Conservation (phyloP, 2,888 invertebrate species). For the Agrochola macilenta region DNA sequence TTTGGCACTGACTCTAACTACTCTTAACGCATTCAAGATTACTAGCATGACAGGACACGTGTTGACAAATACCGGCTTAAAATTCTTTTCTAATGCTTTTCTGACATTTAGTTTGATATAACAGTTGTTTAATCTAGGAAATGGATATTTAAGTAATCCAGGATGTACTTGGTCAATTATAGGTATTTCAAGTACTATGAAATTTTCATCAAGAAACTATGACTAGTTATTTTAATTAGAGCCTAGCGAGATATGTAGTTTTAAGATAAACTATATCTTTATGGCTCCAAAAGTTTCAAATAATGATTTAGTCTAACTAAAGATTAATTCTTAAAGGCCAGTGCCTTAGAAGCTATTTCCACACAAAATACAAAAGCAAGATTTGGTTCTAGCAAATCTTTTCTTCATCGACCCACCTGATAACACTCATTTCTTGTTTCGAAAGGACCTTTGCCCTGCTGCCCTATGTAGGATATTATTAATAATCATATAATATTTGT, state of each 20-base stretch:
- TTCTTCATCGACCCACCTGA: not conserved
- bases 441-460: not conserved
- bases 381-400: not conserved
- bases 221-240: not conserved
- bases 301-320: not conserved
- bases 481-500: not conserved
- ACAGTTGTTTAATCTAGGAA: not conserved
- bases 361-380: too few relatives aligned
- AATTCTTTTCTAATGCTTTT: conserved; percentile 23
- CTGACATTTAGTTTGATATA: not conserved
- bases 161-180: not conserved
- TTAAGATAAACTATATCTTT: not conserved
- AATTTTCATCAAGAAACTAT: not conserved
- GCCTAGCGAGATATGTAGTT: not conserved
- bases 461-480: not conserved
- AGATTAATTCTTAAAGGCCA: not conserved
- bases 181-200: too few relatives aligned
- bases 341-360: not conserved
- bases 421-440: not conserved
- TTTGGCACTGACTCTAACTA: conserved; percentile 44
- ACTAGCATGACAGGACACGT: conserved; percentile 38
- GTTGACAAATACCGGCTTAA: conserved; percentile 14
- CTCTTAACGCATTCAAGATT: conserved; percentile 47
- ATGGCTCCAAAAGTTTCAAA: not conserved
- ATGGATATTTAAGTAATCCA: not conserved